These are phyloP conservation scores for Ptychodera flava DNA, from an alignment of 35 echinoderm and acorn worm species.

Conservation along the genomic window DNA sequence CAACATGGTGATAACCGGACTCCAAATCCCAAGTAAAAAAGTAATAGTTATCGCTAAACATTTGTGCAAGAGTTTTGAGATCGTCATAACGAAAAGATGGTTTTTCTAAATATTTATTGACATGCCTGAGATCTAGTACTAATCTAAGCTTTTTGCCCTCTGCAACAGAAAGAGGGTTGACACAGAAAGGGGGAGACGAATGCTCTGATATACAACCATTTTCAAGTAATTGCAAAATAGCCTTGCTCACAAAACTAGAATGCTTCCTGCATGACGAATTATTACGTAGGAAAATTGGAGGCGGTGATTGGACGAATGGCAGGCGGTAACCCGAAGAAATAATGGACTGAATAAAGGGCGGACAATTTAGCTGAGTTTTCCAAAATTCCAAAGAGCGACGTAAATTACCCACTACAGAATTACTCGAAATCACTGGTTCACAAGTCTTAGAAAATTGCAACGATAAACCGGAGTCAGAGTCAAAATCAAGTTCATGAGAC, in stretches of 20 bases:
- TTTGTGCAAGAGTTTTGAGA: slow-evolving; percentile 7
- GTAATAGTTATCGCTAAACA: slow-evolving; percentile 28
- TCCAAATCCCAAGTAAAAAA: slow-evolving; percentile 39
- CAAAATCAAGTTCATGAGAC: too few species aligned
- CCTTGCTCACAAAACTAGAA: slow-evolving; percentile 18
- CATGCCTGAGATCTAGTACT: slow-evolving; percentile 30
- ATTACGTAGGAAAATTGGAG: slow-evolving; percentile 17
- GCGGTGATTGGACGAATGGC: slow-evolving; percentile 5
- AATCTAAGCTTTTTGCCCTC: slow-evolving; percentile 20
- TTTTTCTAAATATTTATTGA: slow-evolving; percentile 26
- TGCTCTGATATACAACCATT: slow-evolving; percentile 23
- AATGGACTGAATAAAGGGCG: neutral
- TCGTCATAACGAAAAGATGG: slow-evolving; percentile 30
- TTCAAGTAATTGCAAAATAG: slow-evolving; percentile 10
- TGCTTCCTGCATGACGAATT: slow-evolving; percentile 15
- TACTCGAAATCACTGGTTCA: too few species aligned
- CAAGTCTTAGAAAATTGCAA: too few species aligned
- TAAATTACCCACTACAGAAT: too few species aligned
- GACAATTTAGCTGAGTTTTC: slow-evolving; percentile 2
- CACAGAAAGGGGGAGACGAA: slow-evolving; percentile 6
- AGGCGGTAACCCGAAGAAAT: slow-evolving; percentile 14
- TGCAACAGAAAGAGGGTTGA: slow-evolving; percentile 28
- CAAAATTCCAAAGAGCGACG: too few species aligned
- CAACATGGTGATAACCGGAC: slow-evolving; percentile 42
- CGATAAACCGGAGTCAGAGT: too few species aligned